Base-by-base conservation (phyloP, 64 coral and sea anemone species). In the Trachythela sp. region DNA sequence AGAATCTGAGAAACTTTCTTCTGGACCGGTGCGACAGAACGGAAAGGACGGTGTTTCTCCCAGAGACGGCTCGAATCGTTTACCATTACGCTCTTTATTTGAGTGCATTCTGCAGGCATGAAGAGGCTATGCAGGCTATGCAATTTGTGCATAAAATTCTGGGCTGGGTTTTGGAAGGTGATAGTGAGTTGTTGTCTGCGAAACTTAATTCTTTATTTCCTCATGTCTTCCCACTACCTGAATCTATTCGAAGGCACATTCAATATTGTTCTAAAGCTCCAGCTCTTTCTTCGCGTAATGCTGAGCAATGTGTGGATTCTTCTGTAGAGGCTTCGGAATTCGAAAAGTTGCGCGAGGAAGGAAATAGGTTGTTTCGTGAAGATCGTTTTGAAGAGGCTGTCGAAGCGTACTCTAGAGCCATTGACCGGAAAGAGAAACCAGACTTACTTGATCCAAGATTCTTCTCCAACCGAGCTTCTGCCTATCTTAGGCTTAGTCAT, bases 181-280 rank as follows among this genome's bases (percentile, higher is more conserved):
- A 38, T 29, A 30, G 18, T n/a, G 36, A 54, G n/a, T 67, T 36
- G 20, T 4, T 0, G 8, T 54, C 13, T 15, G 36, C 0, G 39
- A 40, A 40, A 45, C 5, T n/a, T 20, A 27, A 20, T 6, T 8
- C 7, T 2, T 20, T 64, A 27, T 64, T 64, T 26, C 56, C 86
- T 60, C 86, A 87, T 24, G 37, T 27, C 17, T 27, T 87, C 18
- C 86, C 86, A 33, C 54, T 87, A 41, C 36, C 86, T 68, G 54
- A 87, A 87, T 27, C 33, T 15, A n/a, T 68, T 17, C 49, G 68
- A 40, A 87, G 68, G 2, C 39, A 39, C n/a, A 20, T 87, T 26
- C 34, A 40, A 9, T 87, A 87, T 39, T 87, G 45, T 64, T 64
- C 20, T 18, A 64, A n/a, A n/a, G 56, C 56, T n/a, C 56, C 56